These are phyloP conservation scores for Caenorhabditis uteleia DNA, from an alignment of 2,888 invertebrate species.

Conservation along the genomic window DNA sequence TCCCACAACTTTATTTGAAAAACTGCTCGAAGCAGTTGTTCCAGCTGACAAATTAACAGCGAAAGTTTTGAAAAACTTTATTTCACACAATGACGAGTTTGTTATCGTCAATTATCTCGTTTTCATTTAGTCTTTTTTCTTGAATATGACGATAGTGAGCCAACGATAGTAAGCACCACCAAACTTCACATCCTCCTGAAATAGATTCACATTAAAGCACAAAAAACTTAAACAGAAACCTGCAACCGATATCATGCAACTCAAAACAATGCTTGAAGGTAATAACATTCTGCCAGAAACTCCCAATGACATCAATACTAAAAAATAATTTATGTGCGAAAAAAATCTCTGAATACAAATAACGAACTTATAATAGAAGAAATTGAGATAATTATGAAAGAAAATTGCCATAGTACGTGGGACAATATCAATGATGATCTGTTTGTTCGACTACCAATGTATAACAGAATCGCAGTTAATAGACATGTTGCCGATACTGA, in stretches of 20 bases:
- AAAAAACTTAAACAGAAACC: conserved; percentile 14
- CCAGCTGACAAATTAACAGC: too few species aligned
- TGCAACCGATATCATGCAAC: conserved; percentile 44
- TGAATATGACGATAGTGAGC: conserved; percentile 37
- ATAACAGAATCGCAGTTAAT: conserved; percentile 35
- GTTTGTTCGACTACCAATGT: conserved; percentile 36
- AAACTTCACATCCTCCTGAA: conserved; percentile 43
- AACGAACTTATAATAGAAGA: conserved; percentile 29
- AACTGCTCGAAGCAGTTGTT: too few species aligned
- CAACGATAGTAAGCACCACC: conserved; percentile 49
- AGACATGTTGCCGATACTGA: conserved; percentile 43
- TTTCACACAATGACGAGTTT: too few species aligned
- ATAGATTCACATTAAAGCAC: not conserved
- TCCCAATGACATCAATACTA: conserved; percentile 44
- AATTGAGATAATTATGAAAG: conserved; percentile 38
- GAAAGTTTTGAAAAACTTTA: too few species aligned
- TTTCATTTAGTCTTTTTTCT: too few species aligned
- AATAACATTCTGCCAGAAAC: conserved; percentile 41
- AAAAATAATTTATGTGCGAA: not conserved
- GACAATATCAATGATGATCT: conserved; percentile 33
- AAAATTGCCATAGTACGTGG: conserved; percentile 46
- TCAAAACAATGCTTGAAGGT: conserved; percentile 47
- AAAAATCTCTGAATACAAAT: not conserved
- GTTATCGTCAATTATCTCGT: too few species aligned
- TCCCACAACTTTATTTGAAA: too few species aligned